Evolutionary conservation across 1,140 invertebrate species (phyloP), one percentile per base, ranked within the genome.

Genomic region (Anthonomus grandis): DNA sequence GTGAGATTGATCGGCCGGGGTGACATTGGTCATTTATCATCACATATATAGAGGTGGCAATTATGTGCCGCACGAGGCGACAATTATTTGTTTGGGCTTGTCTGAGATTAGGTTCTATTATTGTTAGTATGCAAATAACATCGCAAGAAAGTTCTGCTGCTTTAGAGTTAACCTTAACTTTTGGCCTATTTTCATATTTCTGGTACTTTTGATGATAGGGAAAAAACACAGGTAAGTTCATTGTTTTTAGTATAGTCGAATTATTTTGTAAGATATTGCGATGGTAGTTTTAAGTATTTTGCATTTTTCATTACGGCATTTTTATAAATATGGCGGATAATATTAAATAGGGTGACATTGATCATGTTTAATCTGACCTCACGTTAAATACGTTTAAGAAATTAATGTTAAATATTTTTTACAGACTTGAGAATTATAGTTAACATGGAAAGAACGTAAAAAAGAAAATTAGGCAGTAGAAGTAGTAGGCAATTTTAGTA

Each of bases 1-100:
- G n/a, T 41, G 38, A 41, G 38, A 41, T 13, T 41, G 38, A 41
- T 13, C 38, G 6, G 38, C n/a, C 38, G n/a, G 38, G 38, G 38
- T 41, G 5, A 41, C 38, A 41, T 41, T 41, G 38, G 9, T 41
- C 38, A 19, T 41, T 41, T 41, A 15, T 41, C 38, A 41, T 41
- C 38, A 41, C 38, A 41, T 41, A 41, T 41, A 41, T 41, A 15
- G 8, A 41, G 38, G 13, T 41, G 18, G 6, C 9, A 41, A 8
- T n/a, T n/a, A n/a, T n/a, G n/a, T n/a, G n/a, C n/a, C n/a, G n/a
- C n/a, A n/a, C n/a, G n/a, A 6, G 38, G 38, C 38, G 15, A 41
- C 38, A 41, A 13, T 41, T 8, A 41, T 6, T 9, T 41, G 8
- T 5, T 41, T 41, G 13, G 18, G 38, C 38, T 15, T 41, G 38